phyloP scores from a whole-genome alignment of 2,113 vertebrate species.

The Excalfactoria chinensis region DNA sequence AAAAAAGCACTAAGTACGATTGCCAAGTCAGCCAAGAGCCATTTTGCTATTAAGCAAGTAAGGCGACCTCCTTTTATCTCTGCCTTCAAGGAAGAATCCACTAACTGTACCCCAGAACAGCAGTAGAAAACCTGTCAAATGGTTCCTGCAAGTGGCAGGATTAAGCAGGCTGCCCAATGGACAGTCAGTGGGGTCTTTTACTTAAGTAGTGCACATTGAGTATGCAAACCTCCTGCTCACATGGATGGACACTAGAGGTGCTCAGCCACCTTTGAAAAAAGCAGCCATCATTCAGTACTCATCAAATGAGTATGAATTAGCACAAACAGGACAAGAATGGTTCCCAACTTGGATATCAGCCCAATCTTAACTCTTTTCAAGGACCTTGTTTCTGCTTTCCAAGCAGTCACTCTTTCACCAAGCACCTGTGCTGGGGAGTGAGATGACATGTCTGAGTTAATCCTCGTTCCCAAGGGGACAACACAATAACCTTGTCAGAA shows the following conservation, averaged over 20 bases:
- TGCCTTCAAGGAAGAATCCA: neutral
- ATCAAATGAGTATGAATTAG: neutral
- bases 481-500: slow-evolving; percentile 12
- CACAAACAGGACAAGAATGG: slow-evolving; percentile 8
- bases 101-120: neutral
- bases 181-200: neutral
- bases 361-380: slow-evolving; percentile 38
- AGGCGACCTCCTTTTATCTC: neutral
- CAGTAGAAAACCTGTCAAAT: neutral
- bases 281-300: neutral
- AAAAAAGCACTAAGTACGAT: neutral
- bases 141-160: neutral
- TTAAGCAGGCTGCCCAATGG: neutral
- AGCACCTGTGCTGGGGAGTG: slow-evolving; percentile 12
- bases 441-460: slow-evolving; percentile 12
- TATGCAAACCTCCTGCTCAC: neutral
- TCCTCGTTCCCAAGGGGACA: slow-evolving; percentile 39
- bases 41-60: neutral
- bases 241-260: neutral
- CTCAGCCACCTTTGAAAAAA: slow-evolving; percentile 12
- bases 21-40: neutral
- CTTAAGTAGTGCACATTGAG: neutral
- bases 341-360: slow-evolving; percentile 38
- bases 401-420: slow-evolving; percentile 41
- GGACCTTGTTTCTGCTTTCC: slow-evolving; percentile 5